Conservation (phyloP, 92 coral and sea anemone genomes). For the Porites lobata region DNA sequence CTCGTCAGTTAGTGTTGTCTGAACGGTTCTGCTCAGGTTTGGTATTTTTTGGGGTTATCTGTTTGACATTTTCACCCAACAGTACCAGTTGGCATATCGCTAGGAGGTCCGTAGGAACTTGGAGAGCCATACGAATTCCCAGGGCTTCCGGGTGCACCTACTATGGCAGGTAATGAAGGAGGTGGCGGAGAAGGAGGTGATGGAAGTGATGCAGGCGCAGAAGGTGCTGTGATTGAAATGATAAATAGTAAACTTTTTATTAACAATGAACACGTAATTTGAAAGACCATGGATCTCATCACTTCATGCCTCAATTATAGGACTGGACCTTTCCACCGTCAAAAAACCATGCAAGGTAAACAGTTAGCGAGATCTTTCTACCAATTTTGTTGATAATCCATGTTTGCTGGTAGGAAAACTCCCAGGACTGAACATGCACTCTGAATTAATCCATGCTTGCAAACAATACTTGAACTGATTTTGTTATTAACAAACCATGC, state of each 20-base stretch:
- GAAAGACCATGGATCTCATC: too few relatives aligned
- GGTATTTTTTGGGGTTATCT: background rate
- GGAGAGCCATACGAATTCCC: slow-evolving; percentile 22
- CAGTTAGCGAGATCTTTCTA: too few relatives aligned
- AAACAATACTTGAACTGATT: too few relatives aligned
- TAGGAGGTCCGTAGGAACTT: slow-evolving; percentile 8
- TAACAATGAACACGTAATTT: too few relatives aligned
- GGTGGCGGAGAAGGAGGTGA: background rate
- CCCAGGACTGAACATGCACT: too few relatives aligned
- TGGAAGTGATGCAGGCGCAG: background rate
- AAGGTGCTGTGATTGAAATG: slow-evolving; percentile 7
- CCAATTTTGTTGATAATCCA: too few relatives aligned
- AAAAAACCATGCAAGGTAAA: too few relatives aligned
- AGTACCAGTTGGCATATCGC: slow-evolving; percentile 15
- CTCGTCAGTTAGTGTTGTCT: background rate
- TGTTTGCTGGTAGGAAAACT: too few relatives aligned
- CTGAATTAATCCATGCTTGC: too few relatives aligned
- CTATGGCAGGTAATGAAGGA: slow-evolving; percentile 3
- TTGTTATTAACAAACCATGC: too few relatives aligned
- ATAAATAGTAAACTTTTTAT: background rate
- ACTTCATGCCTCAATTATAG: too few relatives aligned
- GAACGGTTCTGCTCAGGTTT: background rate
- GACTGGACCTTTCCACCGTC: too few relatives aligned
- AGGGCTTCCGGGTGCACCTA: slow-evolving; percentile 10
- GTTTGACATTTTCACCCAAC: slow-evolving; percentile 8